These are phyloP conservation scores for Odocoileus virginianus DNA, from an alignment of 2,113 vertebrate species.

Conservation along the genomic window DNA sequence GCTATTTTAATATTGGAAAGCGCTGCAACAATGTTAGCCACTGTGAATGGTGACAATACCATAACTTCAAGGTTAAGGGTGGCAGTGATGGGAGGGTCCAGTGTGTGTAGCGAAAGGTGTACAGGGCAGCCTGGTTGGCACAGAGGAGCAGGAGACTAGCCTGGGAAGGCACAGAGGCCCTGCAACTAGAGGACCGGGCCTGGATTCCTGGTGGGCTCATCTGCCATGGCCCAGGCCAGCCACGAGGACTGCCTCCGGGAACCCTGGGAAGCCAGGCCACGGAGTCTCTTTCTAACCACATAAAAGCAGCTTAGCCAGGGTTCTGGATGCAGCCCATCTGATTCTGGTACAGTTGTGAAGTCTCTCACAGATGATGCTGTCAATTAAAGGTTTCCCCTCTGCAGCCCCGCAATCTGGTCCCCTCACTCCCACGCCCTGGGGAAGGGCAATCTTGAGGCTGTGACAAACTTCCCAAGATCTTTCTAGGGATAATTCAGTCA, in stretches of 20 bases:
- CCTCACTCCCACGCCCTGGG: background rate
- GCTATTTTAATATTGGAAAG: background rate
- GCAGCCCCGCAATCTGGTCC: background rate
- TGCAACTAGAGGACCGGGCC: background rate
- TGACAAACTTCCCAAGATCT: conserved; percentile 52
- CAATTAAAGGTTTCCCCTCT: conserved; percentile 51
- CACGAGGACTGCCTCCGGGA: background rate
- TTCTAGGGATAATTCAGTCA: conserved; percentile 35
- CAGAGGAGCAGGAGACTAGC: background rate
- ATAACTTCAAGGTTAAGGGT: background rate
- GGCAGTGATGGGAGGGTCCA: background rate
- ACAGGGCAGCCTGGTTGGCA: background rate
- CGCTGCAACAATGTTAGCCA: background rate
- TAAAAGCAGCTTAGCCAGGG: conserved; percentile 26
- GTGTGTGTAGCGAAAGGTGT: background rate
- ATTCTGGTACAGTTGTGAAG: background rate
- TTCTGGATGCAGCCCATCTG: conserved; percentile 44
- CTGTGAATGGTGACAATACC: background rate
- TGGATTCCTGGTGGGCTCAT: background rate
- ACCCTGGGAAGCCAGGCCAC: background rate
- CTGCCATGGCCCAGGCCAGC: background rate
- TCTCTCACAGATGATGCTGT: conserved; percentile 33
- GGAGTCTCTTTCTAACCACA: conserved; percentile 44
- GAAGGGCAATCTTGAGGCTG: background rate
- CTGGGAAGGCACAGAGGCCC: background rate